phyloP scores from a whole-genome alignment of 2,888 invertebrate genomes.

The Tridacna gigas region DNA sequence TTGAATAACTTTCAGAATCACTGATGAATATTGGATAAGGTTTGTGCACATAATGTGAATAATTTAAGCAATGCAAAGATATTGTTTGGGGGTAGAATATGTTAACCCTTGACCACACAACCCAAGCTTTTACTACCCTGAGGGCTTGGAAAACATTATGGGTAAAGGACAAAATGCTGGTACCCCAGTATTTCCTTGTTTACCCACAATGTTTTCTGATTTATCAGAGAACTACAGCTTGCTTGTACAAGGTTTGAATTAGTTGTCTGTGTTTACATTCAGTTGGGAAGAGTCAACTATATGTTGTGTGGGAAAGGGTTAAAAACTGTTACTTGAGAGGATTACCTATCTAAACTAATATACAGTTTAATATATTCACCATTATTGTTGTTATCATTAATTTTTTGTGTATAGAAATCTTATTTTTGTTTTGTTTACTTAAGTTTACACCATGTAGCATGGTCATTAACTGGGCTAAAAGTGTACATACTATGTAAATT shows the following conservation, averaged over 20 bases:
- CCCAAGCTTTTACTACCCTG: no score
- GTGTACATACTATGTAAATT: slow-evolving; percentile 2
- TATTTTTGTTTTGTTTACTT: slow-evolving; percentile 22
- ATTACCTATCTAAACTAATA: not conserved
- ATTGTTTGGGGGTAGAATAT: no score
- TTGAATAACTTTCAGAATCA: not conserved
- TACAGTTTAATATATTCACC: slow-evolving; percentile 18
- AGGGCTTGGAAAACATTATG: no score
- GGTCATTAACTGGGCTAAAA: slow-evolving; percentile 5
- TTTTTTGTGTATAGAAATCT: slow-evolving; percentile 26
- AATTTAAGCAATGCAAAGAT: no score
- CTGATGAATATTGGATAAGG: no score
- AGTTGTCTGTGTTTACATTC: not conserved
- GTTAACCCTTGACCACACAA: no score
- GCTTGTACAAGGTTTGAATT: not conserved
- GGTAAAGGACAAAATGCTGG: not conserved
- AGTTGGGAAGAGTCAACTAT: not conserved
- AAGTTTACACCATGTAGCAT: slow-evolving; percentile 17
- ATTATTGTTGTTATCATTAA: slow-evolving; percentile 1
- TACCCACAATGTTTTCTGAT: not conserved
- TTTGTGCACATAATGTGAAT: no score
- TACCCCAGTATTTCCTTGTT: not conserved
- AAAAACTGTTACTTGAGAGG: not conserved
- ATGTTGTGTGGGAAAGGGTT: not conserved
- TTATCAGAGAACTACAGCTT: not conserved